These are phyloP conservation scores for Camponotus floridanus DNA, from an alignment of 1,140 invertebrate species.

Conservation along the genomic window DNA sequence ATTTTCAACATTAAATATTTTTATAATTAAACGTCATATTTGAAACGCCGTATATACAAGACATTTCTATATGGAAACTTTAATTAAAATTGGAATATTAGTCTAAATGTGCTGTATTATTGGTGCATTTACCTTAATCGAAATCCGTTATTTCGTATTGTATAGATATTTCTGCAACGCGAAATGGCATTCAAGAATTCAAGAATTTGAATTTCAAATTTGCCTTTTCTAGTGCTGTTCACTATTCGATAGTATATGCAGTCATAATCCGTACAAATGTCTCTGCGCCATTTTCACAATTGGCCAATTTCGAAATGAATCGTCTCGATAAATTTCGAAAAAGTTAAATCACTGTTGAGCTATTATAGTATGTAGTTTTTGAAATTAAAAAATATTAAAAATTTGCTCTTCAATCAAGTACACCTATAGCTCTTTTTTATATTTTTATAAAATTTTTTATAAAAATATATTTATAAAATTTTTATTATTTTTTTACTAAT, in stretches of 20 bases:
- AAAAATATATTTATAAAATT: background rate
- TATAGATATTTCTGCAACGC: slow-evolving; percentile 24
- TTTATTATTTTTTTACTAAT: background rate
- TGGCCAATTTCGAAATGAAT: slow-evolving; percentile 38
- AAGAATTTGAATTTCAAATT: slow-evolving; percentile 48
- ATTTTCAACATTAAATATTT: background rate
- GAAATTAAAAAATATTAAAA: slow-evolving; percentile 16
- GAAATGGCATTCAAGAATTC: slow-evolving; percentile 43
- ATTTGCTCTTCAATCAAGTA: background rate
- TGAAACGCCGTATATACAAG: background rate
- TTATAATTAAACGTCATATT: background rate
- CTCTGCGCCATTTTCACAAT: background rate
- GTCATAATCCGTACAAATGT: slow-evolving; percentile 43
- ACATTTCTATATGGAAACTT: background rate
- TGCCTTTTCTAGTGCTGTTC: slow-evolving; percentile 39
- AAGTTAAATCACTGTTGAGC: background rate
- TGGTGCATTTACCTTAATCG: slow-evolving; percentile 18
- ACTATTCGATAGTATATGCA: slow-evolving; percentile 29
- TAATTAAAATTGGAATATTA: slow-evolving; percentile 1
- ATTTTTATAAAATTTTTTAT: background rate
- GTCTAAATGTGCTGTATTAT: background rate
- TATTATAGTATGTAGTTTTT: background rate
- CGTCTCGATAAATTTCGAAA: slow-evolving; percentile 2
- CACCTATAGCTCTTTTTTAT: background rate
- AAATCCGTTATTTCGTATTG: slow-evolving; percentile 46